These are phyloP conservation scores for Epinotia demarniana DNA, from an alignment of 2,888 invertebrate species.

Conservation along the genomic window DNA sequence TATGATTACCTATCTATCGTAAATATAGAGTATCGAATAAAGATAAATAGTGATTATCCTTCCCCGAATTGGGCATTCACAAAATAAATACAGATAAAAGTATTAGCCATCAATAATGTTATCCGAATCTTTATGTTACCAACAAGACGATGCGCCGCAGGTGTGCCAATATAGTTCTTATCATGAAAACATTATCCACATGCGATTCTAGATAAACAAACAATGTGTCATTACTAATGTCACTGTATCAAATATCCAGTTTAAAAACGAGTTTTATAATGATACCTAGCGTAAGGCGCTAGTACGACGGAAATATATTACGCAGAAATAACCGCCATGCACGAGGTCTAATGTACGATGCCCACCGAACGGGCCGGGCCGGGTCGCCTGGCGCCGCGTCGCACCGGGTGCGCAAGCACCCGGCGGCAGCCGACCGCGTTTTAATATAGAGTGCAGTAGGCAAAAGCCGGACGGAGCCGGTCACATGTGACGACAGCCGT, in stretches of 20 bases:
- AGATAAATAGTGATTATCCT: neutral
- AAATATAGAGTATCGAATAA: neutral
- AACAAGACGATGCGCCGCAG: neutral
- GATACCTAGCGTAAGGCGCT: slow-evolving; percentile 19
- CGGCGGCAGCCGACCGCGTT: too few species aligned
- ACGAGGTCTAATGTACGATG: too few species aligned
- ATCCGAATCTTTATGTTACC: neutral
- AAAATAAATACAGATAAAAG: slow-evolving; percentile 22
- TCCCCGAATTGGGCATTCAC: neutral
- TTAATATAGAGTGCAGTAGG: too few species aligned
- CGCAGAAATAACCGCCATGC: slow-evolving; percentile 44
- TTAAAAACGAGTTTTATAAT: slow-evolving; percentile 34
- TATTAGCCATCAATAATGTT: slow-evolving; percentile 4
- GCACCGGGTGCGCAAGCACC: too few species aligned
- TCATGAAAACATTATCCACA: neutral
- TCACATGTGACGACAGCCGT: too few species aligned
- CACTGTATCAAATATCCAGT: slow-evolving; percentile 7
- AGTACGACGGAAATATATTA: slow-evolving; percentile 21
- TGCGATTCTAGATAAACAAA: slow-evolving; percentile 24
- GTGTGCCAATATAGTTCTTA: neutral
- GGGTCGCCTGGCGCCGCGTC: too few species aligned
- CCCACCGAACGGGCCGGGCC: too few species aligned
- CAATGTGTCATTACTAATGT: slow-evolving; percentile 4
- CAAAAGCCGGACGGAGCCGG: too few species aligned
- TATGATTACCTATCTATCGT: neutral